Evolutionary conservation across 2,888 invertebrate species (phyloP), one percentile per base, ranked within the genome.

Genomic region (Microplitis manilae): DNA sequence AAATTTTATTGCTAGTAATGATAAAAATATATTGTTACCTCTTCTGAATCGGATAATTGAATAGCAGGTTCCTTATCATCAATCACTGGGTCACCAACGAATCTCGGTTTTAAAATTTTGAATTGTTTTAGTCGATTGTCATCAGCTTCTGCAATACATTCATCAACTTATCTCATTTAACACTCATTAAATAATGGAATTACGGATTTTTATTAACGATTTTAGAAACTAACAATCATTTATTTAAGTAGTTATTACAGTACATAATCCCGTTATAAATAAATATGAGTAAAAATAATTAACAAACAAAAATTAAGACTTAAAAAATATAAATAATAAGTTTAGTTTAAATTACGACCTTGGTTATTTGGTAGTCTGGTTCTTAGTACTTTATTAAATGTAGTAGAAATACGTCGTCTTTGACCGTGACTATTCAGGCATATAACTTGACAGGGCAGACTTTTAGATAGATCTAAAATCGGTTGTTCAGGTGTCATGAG

Each of bases 211-310:
- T 38, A 30, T 13, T 69, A 77, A 77, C 65, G 68, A 20, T 71
- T 79, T 81, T 79, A 73, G 76, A 70, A 73, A 70, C 73, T 76
- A 76, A 79, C 72, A 72, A 79, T 77, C 79, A 81, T 78, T 81
- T 79, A 81, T 81, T 81, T 75, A 70, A 60, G 73, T 78, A 61
- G 8, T 50, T 5, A 50, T 50, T 50, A 50, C 30, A 30, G 30
- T 30, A 79, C 82, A 82, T 83, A 86, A 85, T 84, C 83, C 83
- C 81, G 85, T 86, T 84, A 85, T 81, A 80, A 30, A 7, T 59
- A 20, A 62, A 59, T 41, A 38, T 30, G 39, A 40, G 39, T 40
- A 17, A 73, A 70, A 41, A 38, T 8, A 41, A 17, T 67, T 40
- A 7, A 7, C 61, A n/a, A 15, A 17, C 30, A 30, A 39, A 72